Base-by-base conservation (phyloP, 2,888 invertebrate genomes). In the Doris montereyensis region DNA sequence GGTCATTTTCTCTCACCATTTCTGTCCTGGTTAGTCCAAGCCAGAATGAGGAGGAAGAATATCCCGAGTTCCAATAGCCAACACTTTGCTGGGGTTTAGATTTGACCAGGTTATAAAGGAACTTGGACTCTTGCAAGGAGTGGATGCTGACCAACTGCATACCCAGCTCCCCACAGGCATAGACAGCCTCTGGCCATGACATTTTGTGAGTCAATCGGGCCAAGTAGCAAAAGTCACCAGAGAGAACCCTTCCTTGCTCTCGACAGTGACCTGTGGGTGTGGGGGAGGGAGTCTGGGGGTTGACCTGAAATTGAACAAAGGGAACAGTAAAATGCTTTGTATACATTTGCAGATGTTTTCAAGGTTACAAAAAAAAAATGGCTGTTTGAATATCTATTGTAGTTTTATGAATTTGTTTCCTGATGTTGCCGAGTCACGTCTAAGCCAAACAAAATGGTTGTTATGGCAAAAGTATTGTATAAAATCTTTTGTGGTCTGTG, bases 171-270 rank as follows among this genome's bases (percentile, higher is more conserved):
- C 76, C 78, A 79, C 87, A 87, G 2, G 77, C 57, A 65, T 83
- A 85, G 62, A 81, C 79, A 5, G 87, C 85, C 30, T 85, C 86
- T 0, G 87, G 85, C 85, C 87, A 87, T 0, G 86, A 85, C 24
- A 81, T 41, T 1, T 72, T 81, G 10, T 80, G 71, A 28, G 78
- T 76, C 17, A 81, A 78, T 8, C 78, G 78, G 10, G 83, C 82
- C 24, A 76, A 77, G 80, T 85, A 87, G 70, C 87, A 87, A 76
- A 70, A 84, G 30, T 80, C 82, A 0, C 83, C 84, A 73, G 79
- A 70, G 0, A 75, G 72, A n/a, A n/a, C n/a, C n/a, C n/a, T n/a
- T n/a, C n/a, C n/a, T n/a, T n/a, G n/a, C n/a, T n/a, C n/a, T n/a
- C 81, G 71, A 2, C 84, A 85, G 0, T 67, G 62, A 3, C 84